These are phyloP conservation scores for Pollenia labialis DNA, from an alignment of 2,888 invertebrate species.

Conservation along the genomic window DNA sequence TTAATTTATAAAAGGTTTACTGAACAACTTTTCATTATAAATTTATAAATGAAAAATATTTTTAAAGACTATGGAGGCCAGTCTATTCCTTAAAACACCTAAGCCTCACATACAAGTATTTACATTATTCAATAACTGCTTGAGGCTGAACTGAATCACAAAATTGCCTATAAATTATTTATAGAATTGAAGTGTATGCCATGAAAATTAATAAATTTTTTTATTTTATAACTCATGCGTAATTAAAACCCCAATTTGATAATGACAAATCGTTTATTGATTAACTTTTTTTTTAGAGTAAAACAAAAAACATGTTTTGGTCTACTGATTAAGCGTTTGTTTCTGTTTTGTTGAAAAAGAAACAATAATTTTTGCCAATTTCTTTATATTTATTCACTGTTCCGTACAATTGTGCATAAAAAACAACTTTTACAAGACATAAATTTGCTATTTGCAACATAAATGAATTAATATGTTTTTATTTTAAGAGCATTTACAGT, in stretches of 20 bases:
- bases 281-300: constrained; percentile 36
- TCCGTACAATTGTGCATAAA: constrained; percentile 6
- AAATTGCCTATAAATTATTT: constrained; percentile 46
- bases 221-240: constrained; percentile 52
- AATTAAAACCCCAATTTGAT: constrained; percentile 70
- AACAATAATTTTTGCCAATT: constrained; percentile 53
- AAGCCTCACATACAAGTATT: background rate
- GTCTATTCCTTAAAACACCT: too few species aligned
- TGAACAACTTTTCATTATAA: too few species aligned
- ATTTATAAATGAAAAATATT: too few species aligned
- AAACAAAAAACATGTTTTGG: constrained; percentile 23
- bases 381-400: constrained; percentile 49
- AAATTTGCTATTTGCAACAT: constrained; percentile 49
- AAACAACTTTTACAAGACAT: constrained; percentile 2
- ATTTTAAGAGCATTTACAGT: constrained; percentile 11
- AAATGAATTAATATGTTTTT: constrained; percentile 12
- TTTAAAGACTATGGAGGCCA: too few species aligned
- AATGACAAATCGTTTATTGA: constrained; percentile 73
- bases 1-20: too few species aligned
- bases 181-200: background rate
- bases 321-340: constrained; percentile 38
- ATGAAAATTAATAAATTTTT: background rate
- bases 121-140: background rate
- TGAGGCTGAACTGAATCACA: background rate
- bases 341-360: background rate